phyloP scores from a whole-genome alignment of 2,888 invertebrate species.

The Marasmarcha lunaedactyla region DNA sequence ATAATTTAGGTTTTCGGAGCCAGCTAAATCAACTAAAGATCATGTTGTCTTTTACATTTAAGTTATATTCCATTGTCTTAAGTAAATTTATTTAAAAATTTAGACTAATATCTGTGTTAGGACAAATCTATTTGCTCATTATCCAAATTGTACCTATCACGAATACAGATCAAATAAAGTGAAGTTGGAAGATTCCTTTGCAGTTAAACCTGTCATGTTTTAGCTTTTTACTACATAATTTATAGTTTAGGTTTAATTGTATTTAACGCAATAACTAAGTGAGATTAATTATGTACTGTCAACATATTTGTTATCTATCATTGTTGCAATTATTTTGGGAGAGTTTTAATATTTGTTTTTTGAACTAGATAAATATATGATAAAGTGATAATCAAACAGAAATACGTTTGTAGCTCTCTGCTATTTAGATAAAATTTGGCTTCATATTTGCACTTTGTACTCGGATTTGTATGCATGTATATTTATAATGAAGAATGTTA shows the following conservation, averaged over 20 bases:
- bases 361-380: slow-evolving; percentile 41
- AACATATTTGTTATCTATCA: slow-evolving; percentile 51
- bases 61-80: slow-evolving; percentile 65
- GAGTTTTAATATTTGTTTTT: slow-evolving; percentile 63
- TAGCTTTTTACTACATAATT: slow-evolving; percentile 35
- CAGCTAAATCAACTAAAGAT: not conserved
- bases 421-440: slow-evolving; percentile 19
- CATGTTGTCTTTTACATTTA: slow-evolving; percentile 18
- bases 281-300: slow-evolving; percentile 58
- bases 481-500: slow-evolving; percentile 10
- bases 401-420: slow-evolving; percentile 33
- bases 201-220: slow-evolving; percentile 5
- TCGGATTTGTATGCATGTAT: slow-evolving; percentile 7
- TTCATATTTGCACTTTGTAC: slow-evolving; percentile 27
- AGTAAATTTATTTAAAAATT: slow-evolving; percentile 47
- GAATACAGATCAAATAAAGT: slow-evolving; percentile 14
- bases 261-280: slow-evolving; percentile 55
- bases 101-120: slow-evolving; percentile 47
- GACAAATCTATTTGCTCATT: slow-evolving; percentile 62
- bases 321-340: slow-evolving; percentile 67
- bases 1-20: slow-evolving; percentile 14
- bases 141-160: slow-evolving; percentile 51
- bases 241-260: slow-evolving; percentile 41
- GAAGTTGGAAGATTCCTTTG: not conserved
- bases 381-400: slow-evolving; percentile 32